A percentile compares a stretch with the other conserved stretches of the same genome.
These are phyloP conservation scores for Leucophora obtusa DNA, from an alignment of 2,888 invertebrate genomes.

Conservation along the genomic window DNA sequence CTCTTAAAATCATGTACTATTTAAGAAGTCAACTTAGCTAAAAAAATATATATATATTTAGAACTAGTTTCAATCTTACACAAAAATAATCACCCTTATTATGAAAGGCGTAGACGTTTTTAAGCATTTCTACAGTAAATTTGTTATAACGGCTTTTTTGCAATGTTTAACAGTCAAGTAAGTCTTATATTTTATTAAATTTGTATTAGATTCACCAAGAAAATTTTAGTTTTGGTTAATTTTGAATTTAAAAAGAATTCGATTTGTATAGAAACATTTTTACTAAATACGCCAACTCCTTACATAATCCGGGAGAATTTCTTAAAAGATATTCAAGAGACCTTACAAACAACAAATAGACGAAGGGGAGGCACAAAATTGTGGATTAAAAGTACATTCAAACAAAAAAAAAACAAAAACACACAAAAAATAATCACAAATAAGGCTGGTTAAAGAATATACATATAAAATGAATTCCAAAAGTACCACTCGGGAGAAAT, in stretches of 20 bases:
- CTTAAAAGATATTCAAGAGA: background rate
- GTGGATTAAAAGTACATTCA: background rate
- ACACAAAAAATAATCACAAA: conserved; percentile 42
- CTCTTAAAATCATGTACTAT: background rate
- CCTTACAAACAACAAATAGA: background rate
- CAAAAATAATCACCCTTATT: too few relatives aligned
- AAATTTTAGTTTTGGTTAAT: too few relatives aligned
- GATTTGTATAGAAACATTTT: too few relatives aligned
- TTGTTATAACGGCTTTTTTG: too few relatives aligned
- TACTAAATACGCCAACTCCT: too few relatives aligned
- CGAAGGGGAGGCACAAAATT: background rate
- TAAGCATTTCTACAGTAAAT: too few relatives aligned
- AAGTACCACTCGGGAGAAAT: conserved; percentile 3
- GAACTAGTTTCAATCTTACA: background rate
- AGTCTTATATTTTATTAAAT: too few relatives aligned
- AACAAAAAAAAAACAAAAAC: conserved; percentile 14
- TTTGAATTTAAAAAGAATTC: too few relatives aligned
- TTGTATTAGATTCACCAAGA: too few relatives aligned
- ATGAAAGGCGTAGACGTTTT: too few relatives aligned
- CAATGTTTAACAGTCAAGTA: too few relatives aligned
- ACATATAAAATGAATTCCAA: conserved; percentile 9
- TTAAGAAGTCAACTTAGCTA: conserved; percentile 10
- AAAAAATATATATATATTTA: background rate
- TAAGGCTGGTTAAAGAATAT: conserved; percentile 36
- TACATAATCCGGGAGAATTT: too few relatives aligned